These are phyloP conservation scores for Poeciliopsis gracilis DNA, from an alignment of 2,797 vertebrate species.

Conservation along the genomic window DNA sequence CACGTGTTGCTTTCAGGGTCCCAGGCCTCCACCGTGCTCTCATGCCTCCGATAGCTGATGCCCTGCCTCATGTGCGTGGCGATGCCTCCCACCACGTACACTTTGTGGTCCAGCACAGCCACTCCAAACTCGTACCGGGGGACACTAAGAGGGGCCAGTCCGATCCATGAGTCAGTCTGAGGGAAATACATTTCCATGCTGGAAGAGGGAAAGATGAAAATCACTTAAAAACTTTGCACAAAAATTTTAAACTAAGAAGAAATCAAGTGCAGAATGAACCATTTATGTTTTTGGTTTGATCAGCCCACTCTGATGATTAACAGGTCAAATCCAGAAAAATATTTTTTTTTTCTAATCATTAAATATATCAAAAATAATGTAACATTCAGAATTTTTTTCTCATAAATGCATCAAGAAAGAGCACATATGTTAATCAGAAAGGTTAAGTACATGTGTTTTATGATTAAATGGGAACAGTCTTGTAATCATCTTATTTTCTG, in stretches of 20 bases:
- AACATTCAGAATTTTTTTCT: neutral
- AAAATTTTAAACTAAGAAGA: neutral
- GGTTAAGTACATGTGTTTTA: no score
- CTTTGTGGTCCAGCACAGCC: slow-evolving; percentile 93
- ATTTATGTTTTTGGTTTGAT: neutral
- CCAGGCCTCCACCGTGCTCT: slow-evolving; percentile 97
- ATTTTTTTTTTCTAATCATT: neutral
- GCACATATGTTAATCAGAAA: neutral
- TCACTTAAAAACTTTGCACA: neutral
- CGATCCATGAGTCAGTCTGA: slow-evolving; percentile 98
- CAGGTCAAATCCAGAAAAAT: neutral
- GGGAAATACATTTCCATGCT: slow-evolving; percentile 99
- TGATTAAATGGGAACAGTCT: neutral
- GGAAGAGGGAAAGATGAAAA: slow-evolving; percentile 33
- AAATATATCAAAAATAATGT: neutral
- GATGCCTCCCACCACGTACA: slow-evolving; percentile 96
- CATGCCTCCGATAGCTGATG: slow-evolving; percentile 92
- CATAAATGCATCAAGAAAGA: neutral
- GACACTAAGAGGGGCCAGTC: slow-evolving; percentile 92
- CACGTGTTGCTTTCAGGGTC: slow-evolving; percentile 96
- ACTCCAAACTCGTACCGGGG: slow-evolving; percentile 96
- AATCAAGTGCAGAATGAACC: neutral
- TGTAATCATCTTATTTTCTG: neutral
- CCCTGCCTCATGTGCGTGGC: slow-evolving; percentile 94
- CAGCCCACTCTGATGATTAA: neutral